These are phyloP conservation scores for Limonius californicus DNA, from an alignment of 1,140 invertebrate genomes.

Conservation along the genomic window DNA sequence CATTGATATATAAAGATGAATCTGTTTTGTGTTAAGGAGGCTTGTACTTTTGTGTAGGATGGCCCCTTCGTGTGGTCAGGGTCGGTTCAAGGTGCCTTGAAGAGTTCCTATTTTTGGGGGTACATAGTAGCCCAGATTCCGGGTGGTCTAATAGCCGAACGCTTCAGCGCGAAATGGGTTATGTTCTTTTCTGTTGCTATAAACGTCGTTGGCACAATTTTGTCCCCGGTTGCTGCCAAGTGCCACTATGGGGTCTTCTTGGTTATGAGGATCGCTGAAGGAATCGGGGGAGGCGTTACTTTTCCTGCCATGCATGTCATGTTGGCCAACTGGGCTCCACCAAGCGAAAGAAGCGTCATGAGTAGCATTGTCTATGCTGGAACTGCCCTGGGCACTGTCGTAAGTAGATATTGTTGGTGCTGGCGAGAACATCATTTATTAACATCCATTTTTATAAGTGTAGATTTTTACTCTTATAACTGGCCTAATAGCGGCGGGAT, in stretches of 20 bases:
- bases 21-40: too few relatives aligned
- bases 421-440: too few relatives aligned
- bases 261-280: constrained; percentile 68
- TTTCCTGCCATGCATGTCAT: constrained; percentile 78
- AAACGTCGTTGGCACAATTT: constrained; percentile 70
- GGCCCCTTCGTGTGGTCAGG: constrained; percentile 71
- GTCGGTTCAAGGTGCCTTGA: constrained; percentile 62
- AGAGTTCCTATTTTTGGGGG: constrained; percentile 82
- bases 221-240: constrained; percentile 63
- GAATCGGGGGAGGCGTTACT: constrained; percentile 72
- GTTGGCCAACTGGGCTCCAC: constrained; percentile 69
- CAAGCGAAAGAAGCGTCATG: constrained; percentile 65
- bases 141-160: constrained; percentile 71
- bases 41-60: constrained; percentile 42
- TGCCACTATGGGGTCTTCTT: constrained; percentile 54
- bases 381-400: constrained; percentile 72
- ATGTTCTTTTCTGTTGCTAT: constrained; percentile 75
- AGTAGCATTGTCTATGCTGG: constrained; percentile 64
- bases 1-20: background rate
- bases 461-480: constrained; percentile 65
- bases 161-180: constrained; percentile 78
- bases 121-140: constrained; percentile 77
- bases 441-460: background rate
- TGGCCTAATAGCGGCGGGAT: constrained; percentile 60
- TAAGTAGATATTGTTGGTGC: constrained; percentile 48